Conservation (phyloP, 1,140 invertebrate species). For the Tetraneura akinire region DNA sequence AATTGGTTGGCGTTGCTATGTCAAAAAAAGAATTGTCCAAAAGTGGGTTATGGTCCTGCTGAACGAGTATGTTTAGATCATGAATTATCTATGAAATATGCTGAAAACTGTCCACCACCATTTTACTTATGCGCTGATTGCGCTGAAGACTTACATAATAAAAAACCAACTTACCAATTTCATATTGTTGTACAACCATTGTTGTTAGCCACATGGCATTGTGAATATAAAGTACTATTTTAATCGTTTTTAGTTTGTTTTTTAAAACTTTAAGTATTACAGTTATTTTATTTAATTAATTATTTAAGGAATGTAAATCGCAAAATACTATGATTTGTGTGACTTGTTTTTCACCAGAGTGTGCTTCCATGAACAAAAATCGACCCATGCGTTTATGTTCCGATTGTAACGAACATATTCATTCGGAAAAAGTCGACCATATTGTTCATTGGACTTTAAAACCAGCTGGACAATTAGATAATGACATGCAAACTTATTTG, state of each 20-base stretch:
- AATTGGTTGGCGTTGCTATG: slow-evolving; percentile 78
- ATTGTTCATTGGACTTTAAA: slow-evolving; percentile 84
- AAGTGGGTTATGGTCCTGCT: slow-evolving; percentile 79
- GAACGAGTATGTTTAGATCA: slow-evolving; percentile 90
- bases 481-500: slow-evolving; percentile 88
- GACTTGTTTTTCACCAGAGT: slow-evolving; percentile 96
- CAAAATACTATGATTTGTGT: slow-evolving; percentile 82
- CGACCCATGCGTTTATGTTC: slow-evolving; percentile 92
- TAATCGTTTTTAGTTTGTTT: neutral
- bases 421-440: slow-evolving; percentile 81
- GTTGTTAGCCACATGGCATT: slow-evolving; percentile 90
- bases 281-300: slow-evolving; percentile 54
- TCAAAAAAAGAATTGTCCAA: slow-evolving; percentile 82
- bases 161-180: slow-evolving; percentile 81
- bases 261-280: neutral
- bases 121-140: slow-evolving; percentile 96
- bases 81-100: slow-evolving; percentile 79
- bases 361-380: slow-evolving; percentile 93
- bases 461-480: slow-evolving; percentile 83
- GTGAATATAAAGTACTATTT: slow-evolving; percentile 87
- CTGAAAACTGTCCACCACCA: slow-evolving; percentile 85
- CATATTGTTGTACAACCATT: slow-evolving; percentile 92
- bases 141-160: slow-evolving; percentile 84
- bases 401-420: slow-evolving; percentile 88
- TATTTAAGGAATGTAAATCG: slow-evolving; percentile 88